Evolutionary conservation across 2,888 invertebrate genomes (phyloP).

Genomic region (Tachina fera): DNA sequence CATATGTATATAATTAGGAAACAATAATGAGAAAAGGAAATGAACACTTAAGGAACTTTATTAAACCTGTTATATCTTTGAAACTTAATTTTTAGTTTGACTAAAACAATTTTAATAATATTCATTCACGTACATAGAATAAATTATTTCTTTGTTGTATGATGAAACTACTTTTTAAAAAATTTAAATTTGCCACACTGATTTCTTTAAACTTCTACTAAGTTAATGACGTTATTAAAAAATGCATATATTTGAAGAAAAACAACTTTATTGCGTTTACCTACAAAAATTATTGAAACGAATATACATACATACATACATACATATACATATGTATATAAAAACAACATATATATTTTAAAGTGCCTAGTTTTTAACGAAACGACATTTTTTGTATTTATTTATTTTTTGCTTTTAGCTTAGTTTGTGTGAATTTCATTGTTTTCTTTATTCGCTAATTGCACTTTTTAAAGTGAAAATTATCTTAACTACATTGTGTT

Average conservation of each 20-base stretch:
- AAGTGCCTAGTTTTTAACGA: constrained; percentile 39
- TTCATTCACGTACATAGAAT: constrained; percentile 13
- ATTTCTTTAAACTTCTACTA: constrained; percentile 6
- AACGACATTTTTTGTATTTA: constrained; percentile 36
- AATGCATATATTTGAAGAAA: constrained; percentile 9
- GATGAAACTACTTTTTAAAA: constrained; percentile 4
- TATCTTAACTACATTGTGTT: constrained; percentile 35
- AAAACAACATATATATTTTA: constrained; percentile 2
- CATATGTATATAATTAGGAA: constrained; percentile 13
- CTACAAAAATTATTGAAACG: constrained; percentile 21
- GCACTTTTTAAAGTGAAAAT: constrained; percentile 29
- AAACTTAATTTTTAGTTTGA: constrained; percentile 25
- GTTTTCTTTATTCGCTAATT: constrained; percentile 42
- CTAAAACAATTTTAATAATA: constrained; percentile 41
- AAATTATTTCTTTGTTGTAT: constrained; percentile 8
- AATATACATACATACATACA: background rate
- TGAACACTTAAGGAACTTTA: constrained; percentile 10
- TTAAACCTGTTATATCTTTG: constrained; percentile 24
- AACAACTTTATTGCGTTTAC: constrained; percentile 49
- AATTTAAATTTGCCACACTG: constrained; percentile 6
- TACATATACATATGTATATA: background rate
- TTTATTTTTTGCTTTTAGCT: constrained; percentile 12
- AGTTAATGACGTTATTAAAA: constrained; percentile 16
- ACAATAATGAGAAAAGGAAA: constrained; percentile 3
- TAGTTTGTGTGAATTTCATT: constrained; percentile 55